A percentile compares a stretch with the other conserved stretches of the same genome.
Evolutionary conservation across 2,888 invertebrate species (phyloP).

Genomic region (Drosophila quasianomalipes): DNA sequence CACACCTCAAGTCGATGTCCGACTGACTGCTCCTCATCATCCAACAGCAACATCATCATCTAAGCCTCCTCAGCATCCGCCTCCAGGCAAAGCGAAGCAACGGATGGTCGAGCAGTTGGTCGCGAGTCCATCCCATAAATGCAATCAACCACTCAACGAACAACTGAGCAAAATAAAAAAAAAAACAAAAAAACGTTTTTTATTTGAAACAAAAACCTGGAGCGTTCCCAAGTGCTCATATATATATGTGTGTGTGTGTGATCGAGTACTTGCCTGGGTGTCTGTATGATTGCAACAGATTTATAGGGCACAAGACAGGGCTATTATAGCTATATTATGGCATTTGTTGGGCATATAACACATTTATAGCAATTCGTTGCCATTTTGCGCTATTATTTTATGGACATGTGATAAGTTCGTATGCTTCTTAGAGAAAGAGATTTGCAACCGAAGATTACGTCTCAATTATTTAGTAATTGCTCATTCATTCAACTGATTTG

Average conservation of each 20-base stretch:
- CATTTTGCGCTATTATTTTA: neutral
- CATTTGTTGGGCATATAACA: neutral
- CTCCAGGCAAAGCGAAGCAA: conserved; percentile 38
- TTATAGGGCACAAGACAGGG: conserved; percentile 7
- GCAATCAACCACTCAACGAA: conserved; percentile 77
- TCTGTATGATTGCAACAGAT: conserved; percentile 72
- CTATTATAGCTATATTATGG: neutral
- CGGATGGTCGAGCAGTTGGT: conserved; percentile 12
- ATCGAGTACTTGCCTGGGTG: conserved; percentile 47
- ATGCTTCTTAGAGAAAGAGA: neutral
- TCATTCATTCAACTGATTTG: neutral
- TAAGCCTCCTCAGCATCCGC: conserved; percentile 50
- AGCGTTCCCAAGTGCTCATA: conserved; percentile 42
- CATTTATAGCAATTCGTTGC: neutral
- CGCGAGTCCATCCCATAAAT: conserved; percentile 65
- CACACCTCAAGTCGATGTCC: conserved; percentile 60
- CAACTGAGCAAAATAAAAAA: conserved; percentile 33
- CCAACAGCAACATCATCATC: conserved; percentile 18
- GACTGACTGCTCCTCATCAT: conserved; percentile 2
- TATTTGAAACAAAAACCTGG: conserved; percentile 47
- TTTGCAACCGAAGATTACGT: neutral
- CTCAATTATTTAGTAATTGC: too few species aligned
- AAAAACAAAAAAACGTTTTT: conserved; percentile 38
- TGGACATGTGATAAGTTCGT: neutral
- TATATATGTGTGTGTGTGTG: conserved; percentile 2